phyloP scores from a whole-genome alignment of 2,797 vertebrate species.

The Jordanella pulchra region DNA sequence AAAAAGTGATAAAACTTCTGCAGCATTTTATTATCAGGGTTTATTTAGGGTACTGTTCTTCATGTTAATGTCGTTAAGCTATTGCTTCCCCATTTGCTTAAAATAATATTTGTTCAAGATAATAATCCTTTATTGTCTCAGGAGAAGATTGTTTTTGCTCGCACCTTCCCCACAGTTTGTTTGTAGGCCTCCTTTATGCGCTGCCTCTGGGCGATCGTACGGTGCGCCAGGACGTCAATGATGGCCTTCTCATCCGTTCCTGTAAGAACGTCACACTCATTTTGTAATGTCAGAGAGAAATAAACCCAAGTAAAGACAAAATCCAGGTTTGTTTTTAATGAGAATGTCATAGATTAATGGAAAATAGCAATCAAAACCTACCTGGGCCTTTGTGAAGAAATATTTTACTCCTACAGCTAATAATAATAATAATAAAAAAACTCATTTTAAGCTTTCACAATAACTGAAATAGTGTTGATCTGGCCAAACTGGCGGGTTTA shows the following conservation, averaged over 20 bases:
- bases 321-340: no score
- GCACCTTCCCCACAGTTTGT: constrained; percentile 88
- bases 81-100: constrained; percentile 4
- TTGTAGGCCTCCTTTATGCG: constrained; percentile 90
- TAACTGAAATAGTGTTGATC: neutral
- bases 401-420: neutral
- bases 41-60: neutral
- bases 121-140: constrained; percentile 3
- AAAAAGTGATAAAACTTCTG: neutral
- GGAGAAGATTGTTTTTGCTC: constrained; percentile 31
- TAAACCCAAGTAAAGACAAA: neutral
- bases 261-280: constrained; percentile 51
- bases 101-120: neutral
- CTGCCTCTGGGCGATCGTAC: constrained; percentile 89
- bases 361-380: neutral
- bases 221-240: constrained; percentile 79
- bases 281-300: neutral
- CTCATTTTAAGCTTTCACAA: neutral
- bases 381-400: neutral
- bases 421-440: no score
- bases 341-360: neutral
- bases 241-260: constrained; percentile 91
- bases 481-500: no score
- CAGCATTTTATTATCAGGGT: neutral
- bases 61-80: neutral